A percentile compares a stretch with the other conserved stretches of the same genome.
Conservation (phyloP, 53 echinoderm and acorn worm species). For the Paracentrotus lividus region DNA sequence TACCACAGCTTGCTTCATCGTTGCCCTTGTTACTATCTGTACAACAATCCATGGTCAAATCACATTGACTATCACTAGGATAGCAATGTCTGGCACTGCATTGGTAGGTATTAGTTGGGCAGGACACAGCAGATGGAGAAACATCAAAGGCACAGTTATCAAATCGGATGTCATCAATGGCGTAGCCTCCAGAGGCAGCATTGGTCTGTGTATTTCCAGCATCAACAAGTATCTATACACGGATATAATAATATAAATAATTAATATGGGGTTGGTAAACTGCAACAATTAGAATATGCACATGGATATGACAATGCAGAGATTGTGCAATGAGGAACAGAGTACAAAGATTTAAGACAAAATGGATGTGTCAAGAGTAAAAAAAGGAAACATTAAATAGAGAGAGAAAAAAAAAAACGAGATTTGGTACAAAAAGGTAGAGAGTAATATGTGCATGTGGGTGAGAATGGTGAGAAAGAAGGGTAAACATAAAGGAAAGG, state of each 20-base stretch:
- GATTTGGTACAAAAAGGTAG: too few relatives aligned
- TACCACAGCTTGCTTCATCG: conserved; percentile 18
- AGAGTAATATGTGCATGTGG: too few relatives aligned
- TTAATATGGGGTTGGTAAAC: too few relatives aligned
- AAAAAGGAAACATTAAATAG: too few relatives aligned
- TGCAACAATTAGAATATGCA: too few relatives aligned
- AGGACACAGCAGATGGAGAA: neutral
- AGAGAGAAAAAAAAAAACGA: too few relatives aligned
- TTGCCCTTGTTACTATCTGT: neutral
- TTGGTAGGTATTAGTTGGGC: neutral
- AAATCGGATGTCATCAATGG: conserved; percentile 90
- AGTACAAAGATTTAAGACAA: too few relatives aligned
- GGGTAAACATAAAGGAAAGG: too few relatives aligned
- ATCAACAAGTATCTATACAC: conserved; percentile 80
- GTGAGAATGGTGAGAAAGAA: too few relatives aligned
- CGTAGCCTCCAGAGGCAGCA: conserved; percentile 78
- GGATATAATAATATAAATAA: neutral
- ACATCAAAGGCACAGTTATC: conserved; percentile 83
- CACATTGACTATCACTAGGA: conserved; percentile 3
- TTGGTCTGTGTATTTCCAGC: conserved; percentile 76
- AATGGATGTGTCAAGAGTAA: too few relatives aligned
- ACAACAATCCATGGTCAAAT: conserved; percentile 45
- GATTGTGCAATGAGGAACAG: too few relatives aligned
- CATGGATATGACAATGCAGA: too few relatives aligned
- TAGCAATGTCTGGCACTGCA: conserved; percentile 31